Conservation (phyloP, 2,888 invertebrate species). For the Rugalucina vietnamica region DNA sequence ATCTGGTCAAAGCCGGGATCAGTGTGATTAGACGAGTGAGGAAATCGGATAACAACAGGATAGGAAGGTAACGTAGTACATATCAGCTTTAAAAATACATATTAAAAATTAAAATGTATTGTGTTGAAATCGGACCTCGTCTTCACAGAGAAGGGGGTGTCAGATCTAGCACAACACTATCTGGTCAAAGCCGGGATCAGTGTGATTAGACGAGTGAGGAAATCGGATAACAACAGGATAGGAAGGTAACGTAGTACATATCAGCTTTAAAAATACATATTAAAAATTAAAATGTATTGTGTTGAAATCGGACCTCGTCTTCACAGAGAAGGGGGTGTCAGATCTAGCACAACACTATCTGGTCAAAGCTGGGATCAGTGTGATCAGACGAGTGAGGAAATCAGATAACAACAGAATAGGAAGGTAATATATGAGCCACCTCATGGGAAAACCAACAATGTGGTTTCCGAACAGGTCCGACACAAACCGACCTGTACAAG, state of each 20-base stretch:
- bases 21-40: slow-evolving; percentile 90
- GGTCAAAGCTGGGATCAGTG: slow-evolving; percentile 87
- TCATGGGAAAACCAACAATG: too few species aligned
- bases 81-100: too few species aligned
- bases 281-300: too few species aligned
- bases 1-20: slow-evolving; percentile 86
- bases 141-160: slow-evolving; percentile 99
- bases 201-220: slow-evolving; percentile 90
- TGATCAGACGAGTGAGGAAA: slow-evolving; percentile 92
- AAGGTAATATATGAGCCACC: too few species aligned
- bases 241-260: too few species aligned
- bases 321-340: slow-evolving; percentile 99
- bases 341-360: slow-evolving; percentile 86
- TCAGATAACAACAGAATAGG: slow-evolving; percentile 98
- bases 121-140: slow-evolving; percentile 98
- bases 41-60: slow-evolving; percentile 98
- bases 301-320: slow-evolving; percentile 98
- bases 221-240: slow-evolving; percentile 98
- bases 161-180: slow-evolving; percentile 87
- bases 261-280: too few species aligned
- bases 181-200: slow-evolving; percentile 87
- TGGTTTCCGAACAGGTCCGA: too few species aligned
- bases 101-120: too few species aligned
- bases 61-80: slow-evolving; percentile 93
- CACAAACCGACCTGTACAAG: too few species aligned